phyloP scores from a whole-genome alignment of 2,797 vertebrate genomes.

The Bradypodion ventrale region DNA sequence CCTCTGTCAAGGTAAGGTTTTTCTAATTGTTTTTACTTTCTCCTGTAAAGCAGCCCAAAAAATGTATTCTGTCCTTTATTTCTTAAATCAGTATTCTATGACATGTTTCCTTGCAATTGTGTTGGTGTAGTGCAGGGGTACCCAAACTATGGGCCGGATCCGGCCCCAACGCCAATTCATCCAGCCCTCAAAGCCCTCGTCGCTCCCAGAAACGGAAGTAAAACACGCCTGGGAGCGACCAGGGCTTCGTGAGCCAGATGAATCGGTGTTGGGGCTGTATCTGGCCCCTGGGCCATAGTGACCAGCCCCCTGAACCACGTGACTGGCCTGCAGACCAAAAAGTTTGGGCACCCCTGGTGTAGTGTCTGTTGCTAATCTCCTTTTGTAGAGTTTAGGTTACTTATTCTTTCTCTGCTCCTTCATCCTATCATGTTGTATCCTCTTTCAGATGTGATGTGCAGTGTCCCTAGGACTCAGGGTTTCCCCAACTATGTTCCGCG shows the following conservation, averaged over 20 bases:
- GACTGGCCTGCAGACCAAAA: too few relatives aligned
- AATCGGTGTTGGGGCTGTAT: too few relatives aligned
- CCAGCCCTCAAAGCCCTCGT: too few relatives aligned
- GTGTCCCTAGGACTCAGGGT: background rate
- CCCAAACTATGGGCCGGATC: too few relatives aligned
- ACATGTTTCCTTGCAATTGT: slow-evolving; percentile 13
- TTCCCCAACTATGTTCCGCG: too few relatives aligned
- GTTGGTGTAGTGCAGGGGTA: slow-evolving; percentile 17
- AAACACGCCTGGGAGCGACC: too few relatives aligned
- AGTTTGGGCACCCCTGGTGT: too few relatives aligned
- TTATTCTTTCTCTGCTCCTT: background rate
- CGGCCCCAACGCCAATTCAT: too few relatives aligned
- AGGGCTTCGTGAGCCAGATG: too few relatives aligned
- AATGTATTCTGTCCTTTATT: background rate
- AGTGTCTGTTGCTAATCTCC: slow-evolving; percentile 6
- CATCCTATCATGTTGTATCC: background rate
- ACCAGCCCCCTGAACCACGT: too few relatives aligned
- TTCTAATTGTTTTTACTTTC: background rate
- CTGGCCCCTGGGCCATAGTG: too few relatives aligned
- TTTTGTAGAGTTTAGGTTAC: slow-evolving; percentile 10
- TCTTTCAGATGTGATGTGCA: background rate
- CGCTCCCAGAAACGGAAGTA: too few relatives aligned
- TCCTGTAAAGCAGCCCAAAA: background rate
- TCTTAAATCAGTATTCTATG: background rate
- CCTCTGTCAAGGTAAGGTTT: slow-evolving; percentile 91